Evolutionary conservation across 2,888 invertebrate species (phyloP).

Genomic region (Meiosimyza platycephala): DNA sequence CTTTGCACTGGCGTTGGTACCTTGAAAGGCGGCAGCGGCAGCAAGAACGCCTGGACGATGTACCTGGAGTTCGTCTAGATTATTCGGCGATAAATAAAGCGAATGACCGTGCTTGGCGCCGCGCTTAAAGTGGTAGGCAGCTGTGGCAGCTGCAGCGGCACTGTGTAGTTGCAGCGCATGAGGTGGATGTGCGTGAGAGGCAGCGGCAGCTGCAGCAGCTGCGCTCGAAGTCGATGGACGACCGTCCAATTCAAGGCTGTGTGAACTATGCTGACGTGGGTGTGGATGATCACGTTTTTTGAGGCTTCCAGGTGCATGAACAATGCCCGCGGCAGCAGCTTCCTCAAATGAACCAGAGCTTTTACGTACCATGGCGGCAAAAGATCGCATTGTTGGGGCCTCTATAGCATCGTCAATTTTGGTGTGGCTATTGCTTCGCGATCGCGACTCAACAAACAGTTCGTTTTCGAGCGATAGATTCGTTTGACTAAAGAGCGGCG

Average conservation of each 20-base stretch:
- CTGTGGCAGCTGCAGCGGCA: constrained; percentile 61
- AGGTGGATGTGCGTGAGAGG: constrained; percentile 47
- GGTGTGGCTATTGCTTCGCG: constrained; percentile 66
- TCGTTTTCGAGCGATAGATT: constrained; percentile 66
- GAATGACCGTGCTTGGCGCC: constrained; percentile 65
- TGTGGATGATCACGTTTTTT: constrained; percentile 61
- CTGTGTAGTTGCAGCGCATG: constrained; percentile 60
- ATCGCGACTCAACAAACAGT: constrained; percentile 62
- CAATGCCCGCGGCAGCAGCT: constrained; percentile 49
- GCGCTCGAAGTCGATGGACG: constrained; percentile 61
- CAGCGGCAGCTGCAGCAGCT: constrained; percentile 49
- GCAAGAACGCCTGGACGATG: constrained; percentile 63
- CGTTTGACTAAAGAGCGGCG: constrained; percentile 56
- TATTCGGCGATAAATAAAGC: constrained; percentile 66
- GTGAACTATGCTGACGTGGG: constrained; percentile 64
- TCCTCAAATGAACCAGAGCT: constrained; percentile 63
- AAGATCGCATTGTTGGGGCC: constrained; percentile 50
- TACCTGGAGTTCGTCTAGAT: constrained; percentile 64
- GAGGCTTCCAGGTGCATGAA: constrained; percentile 56
- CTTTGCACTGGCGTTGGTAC: constrained; percentile 65
- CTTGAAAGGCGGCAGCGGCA: constrained; percentile 64
- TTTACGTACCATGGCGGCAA: constrained; percentile 51
- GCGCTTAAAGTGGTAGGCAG: constrained; percentile 64
- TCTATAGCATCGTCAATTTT: constrained; percentile 64
- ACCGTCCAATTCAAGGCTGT: constrained; percentile 65